phyloP scores from a whole-genome alignment of 2,888 invertebrate species.

The Cephus runcator region DNA sequence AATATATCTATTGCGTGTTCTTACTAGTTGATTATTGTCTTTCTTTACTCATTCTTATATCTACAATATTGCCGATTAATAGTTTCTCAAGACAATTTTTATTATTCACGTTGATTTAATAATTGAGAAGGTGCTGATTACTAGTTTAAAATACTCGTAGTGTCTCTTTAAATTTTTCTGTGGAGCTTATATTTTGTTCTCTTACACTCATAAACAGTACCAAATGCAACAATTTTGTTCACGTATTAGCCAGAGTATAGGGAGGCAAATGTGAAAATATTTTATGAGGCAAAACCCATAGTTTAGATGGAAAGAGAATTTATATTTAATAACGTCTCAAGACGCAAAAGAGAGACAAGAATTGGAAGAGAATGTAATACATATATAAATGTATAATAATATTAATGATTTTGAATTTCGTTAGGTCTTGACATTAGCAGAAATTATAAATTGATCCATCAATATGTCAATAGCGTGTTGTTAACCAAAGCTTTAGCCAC shows the following conservation, averaged over 20 bases:
- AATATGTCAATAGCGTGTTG: conserved; percentile 35
- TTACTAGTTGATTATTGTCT: background rate
- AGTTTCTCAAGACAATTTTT: background rate
- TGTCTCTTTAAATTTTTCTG: background rate
- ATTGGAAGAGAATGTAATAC: conserved; percentile 12
- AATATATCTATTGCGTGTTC: conserved; percentile 9
- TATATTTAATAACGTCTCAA: conserved; percentile 28
- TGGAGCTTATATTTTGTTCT: background rate
- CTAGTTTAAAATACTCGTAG: background rate
- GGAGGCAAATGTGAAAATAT: conserved; percentile 3
- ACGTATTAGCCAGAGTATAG: background rate
- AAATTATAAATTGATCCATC: conserved; percentile 27
- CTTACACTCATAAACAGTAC: background rate
- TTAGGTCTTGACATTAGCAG: conserved; percentile 21
- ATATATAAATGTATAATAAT: conserved; percentile 11
- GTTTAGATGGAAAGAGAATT: conserved; percentile 10
- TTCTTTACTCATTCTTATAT: background rate
- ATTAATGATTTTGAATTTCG: conserved; percentile 7
- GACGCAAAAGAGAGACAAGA: conserved; percentile 2
- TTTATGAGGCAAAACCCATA: conserved; percentile 19
- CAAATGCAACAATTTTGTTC: background rate
- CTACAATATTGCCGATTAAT: background rate
- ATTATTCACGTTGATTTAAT: background rate
- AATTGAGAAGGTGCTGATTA: background rate
- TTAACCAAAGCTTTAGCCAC: conserved; percentile 42